A percentile compares a stretch with the other conserved stretches of the same genome.
Conservation (phyloP, 1,140 invertebrate species). For the Pseudachorutes palmiensis region DNA sequence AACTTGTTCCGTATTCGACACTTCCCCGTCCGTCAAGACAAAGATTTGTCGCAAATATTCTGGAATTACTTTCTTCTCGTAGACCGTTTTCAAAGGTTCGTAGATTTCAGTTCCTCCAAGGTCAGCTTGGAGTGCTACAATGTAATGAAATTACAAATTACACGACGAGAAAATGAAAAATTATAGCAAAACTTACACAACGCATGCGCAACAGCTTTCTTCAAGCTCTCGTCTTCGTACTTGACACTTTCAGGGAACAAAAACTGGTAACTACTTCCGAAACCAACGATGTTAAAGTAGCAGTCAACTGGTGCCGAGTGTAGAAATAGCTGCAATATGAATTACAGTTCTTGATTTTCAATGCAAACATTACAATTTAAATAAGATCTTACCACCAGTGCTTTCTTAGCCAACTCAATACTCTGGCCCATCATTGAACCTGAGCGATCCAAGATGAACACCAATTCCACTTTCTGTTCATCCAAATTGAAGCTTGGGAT, state of each 20-base stretch:
- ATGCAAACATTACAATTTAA: neutral
- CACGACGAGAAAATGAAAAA: neutral
- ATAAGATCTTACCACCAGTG: conserved; percentile 34
- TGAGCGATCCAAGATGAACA: conserved; percentile 41
- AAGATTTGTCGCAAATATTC: conserved; percentile 42
- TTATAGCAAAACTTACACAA: conserved; percentile 17
- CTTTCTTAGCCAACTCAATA: conserved; percentile 40
- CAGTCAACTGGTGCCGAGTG: conserved; percentile 38
- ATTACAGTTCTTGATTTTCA: neutral
- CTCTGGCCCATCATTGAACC: conserved; percentile 42
- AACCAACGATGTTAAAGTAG: conserved; percentile 38
- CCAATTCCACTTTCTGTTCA: conserved; percentile 39
- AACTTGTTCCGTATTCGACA: conserved; percentile 41
- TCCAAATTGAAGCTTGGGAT: conserved; percentile 38
- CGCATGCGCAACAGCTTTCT: conserved; percentile 28
- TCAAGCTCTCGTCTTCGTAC: conserved; percentile 35
- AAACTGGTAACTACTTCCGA: conserved; percentile 32
- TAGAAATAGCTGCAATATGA: conserved; percentile 35
- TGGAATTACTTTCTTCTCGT: conserved; percentile 35
- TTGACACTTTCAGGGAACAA: conserved; percentile 35
- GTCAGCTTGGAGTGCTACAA: conserved; percentile 38
- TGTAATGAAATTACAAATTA: neutral
- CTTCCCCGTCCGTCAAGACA: conserved; percentile 44
- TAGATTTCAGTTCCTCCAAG: conserved; percentile 44
- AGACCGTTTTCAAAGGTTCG: conserved; percentile 41